Evolutionary conservation across 2,888 invertebrate species (phyloP), one percentile per base, ranked within the genome.

Genomic region (Cerceris rybyensis): DNA sequence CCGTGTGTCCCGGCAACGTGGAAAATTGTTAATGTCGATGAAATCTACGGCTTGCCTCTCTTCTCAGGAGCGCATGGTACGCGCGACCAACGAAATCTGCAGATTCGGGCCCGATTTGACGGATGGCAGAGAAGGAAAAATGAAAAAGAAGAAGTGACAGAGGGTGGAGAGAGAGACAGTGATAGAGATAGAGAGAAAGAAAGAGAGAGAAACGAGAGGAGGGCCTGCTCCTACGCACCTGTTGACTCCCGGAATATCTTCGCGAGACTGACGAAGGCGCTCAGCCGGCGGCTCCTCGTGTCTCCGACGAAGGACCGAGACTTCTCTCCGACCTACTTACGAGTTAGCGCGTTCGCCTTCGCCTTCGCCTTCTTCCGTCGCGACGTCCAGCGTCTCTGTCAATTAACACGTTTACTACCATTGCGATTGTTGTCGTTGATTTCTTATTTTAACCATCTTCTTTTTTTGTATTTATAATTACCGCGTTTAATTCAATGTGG

Each of bases 171-270:
- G 59, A 54, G 49, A 42, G 39, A 16, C 7, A 16, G 13, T 17
- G 16, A 7, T 11, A 7, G 6, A 58, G 52, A 14, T 17, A 13
- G 42, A 17, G 17, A 28, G 46, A 49, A 28, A 42, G 55, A 13
- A 43, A 39, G 17, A 11, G 14, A 17, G 49, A 16, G 11, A 43
- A n/a, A 68, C 41, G 58, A 75, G 52, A 63, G 75, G 63, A 70
- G 72, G 60, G 54, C 43, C 46, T 61, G 75, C 83, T 85, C 70
- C 78, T 80, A 79, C 75, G 86, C 91, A 92, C 92, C 91, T 92
- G 92, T 91, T 92, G 88, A 91, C 92, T 91, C 90, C 91, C 90
- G 90, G 91, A 88, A 91, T 90, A 91, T 90, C 91, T 88, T 91
- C 82, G 88, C 88, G 86, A 91, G 92, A 92, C 92, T 92, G 92